A percentile compares a stretch with the other conserved stretches of the same genome.
These are phyloP conservation scores for Cerceris ruficornis DNA, from an alignment of 2,888 invertebrate species.

Conservation along the genomic window DNA sequence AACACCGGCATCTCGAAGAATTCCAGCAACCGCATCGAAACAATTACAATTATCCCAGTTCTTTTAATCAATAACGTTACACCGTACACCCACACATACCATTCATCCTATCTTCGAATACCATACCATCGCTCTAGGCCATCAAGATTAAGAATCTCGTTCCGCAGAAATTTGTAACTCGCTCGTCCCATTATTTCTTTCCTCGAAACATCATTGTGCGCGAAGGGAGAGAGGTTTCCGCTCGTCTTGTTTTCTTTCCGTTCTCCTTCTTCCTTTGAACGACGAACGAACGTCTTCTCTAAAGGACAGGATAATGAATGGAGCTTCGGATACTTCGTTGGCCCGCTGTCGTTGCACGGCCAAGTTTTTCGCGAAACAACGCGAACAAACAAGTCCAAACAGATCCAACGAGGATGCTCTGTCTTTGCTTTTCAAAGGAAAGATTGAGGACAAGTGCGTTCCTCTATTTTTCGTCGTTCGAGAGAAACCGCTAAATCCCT, in stretches of 20 bases:
- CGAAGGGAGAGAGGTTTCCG: background rate
- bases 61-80: no score
- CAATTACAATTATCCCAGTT: no score
- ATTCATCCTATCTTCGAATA: no score
- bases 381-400: slow-evolving; percentile 38
- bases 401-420: slow-evolving; percentile 17
- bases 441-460: slow-evolving; percentile 52
- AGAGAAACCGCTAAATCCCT: slow-evolving; percentile 27
- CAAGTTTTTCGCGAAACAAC: background rate
- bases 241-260: background rate
- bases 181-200: no score
- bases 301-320: slow-evolving; percentile 31
- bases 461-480: slow-evolving; percentile 28
- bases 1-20: no score
- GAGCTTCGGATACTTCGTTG: background rate
- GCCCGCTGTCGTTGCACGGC: background rate
- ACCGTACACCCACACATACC: no score
- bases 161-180: no score
- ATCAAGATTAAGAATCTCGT: no score
- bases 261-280: no score
- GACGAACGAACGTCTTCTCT: background rate
- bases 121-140: no score
- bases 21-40: no score
- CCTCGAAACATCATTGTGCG: no score
- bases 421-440: slow-evolving; percentile 28